Conservation (phyloP, 2,113 vertebrate species). For the Haemorhous mexicanus region DNA sequence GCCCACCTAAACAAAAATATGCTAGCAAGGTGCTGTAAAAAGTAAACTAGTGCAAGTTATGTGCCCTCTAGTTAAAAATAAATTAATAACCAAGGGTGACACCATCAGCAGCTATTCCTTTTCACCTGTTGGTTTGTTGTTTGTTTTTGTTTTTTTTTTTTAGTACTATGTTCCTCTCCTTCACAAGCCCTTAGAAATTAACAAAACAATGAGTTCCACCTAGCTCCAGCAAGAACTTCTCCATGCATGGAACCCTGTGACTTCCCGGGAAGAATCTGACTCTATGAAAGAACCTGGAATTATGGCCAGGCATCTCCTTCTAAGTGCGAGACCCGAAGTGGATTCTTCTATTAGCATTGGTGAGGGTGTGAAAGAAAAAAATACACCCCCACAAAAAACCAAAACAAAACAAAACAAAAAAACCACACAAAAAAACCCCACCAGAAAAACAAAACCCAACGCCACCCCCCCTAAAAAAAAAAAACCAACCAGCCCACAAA, state of each 20-base stretch:
- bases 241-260: fast-evolving
- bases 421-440: no score
- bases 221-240: fast-evolving
- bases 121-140: fast-evolving
- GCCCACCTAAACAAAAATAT: background rate
- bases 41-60: background rate
- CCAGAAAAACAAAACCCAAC: no score
- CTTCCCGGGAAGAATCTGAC: fast-evolving
- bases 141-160: no score
- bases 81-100: background rate
- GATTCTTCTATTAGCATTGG: fast-evolving
- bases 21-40: background rate
- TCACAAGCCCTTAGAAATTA: fast-evolving
- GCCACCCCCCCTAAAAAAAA: no score
- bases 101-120: background rate
- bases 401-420: no score
- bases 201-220: background rate
- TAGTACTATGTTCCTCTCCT: background rate
- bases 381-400: no score
- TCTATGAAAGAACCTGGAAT: background rate
- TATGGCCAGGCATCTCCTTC: fast-evolving
- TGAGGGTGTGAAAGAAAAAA: no score
- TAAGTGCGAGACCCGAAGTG: fast-evolving
- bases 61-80: background rate
- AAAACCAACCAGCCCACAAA: no score